Conservation (phyloP, 2,113 vertebrate genomes). For the Illadopsis cleaveri region DNA sequence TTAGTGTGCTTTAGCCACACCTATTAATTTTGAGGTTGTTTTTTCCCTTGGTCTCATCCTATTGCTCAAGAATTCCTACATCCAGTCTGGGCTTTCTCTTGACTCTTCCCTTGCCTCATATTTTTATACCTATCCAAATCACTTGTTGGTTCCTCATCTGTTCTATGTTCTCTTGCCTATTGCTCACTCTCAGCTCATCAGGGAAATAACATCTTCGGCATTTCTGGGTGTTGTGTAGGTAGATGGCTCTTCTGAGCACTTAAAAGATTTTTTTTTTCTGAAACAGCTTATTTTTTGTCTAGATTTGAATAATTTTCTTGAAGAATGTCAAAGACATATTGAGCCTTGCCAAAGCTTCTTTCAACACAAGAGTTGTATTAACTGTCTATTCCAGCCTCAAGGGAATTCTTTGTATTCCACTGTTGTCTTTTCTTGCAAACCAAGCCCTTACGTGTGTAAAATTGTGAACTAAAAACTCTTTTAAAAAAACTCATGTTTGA, state of each 20-base stretch:
- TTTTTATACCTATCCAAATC: background rate
- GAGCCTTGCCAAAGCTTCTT: background rate
- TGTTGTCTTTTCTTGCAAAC: background rate
- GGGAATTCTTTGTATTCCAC: background rate
- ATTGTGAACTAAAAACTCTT: background rate
- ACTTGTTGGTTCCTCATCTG: background rate
- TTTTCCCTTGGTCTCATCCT: background rate
- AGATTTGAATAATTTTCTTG: background rate
- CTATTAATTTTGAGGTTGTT: background rate
- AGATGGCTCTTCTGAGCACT: background rate
- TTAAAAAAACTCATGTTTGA: background rate
- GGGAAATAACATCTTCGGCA: background rate
- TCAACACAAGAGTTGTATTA: background rate
- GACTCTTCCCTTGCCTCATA: background rate
- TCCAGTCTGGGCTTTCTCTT: background rate
- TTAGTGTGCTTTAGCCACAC: background rate
- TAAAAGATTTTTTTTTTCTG: background rate
- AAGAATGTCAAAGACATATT: background rate
- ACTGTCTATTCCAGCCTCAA: background rate
- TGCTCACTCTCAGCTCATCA: background rate
- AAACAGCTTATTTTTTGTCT: background rate
- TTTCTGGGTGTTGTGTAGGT: background rate
- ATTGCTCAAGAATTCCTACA: background rate
- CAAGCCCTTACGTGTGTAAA: background rate
- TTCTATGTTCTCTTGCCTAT: background rate